Conservation (phyloP, 2,888 invertebrate genomes). For the Cephus rjabovi region DNA sequence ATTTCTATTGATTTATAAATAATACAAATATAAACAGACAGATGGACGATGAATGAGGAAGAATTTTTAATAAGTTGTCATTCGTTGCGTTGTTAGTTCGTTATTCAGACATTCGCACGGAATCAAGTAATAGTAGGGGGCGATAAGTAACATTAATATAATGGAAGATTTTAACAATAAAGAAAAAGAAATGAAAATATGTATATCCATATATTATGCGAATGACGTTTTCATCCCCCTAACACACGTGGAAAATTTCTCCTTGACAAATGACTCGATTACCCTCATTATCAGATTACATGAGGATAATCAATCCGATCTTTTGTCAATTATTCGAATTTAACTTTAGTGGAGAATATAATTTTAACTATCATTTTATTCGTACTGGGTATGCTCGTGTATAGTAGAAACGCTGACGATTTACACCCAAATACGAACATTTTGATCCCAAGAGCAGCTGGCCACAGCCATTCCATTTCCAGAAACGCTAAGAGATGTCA, state of each 20-base stretch:
- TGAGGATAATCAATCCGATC: neutral
- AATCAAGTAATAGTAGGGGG: neutral
- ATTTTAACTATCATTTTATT: neutral
- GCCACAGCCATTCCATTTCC: conserved; percentile 88
- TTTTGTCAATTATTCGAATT: neutral
- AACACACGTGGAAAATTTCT: neutral
- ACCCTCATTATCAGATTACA: neutral
- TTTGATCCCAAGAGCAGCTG: conserved; percentile 93
- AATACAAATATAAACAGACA: conserved; percentile 4
- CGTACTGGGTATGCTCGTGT: neutral
- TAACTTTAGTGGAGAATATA: neutral
- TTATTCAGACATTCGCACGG: neutral
- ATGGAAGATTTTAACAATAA: neutral
- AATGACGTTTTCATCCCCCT: neutral
- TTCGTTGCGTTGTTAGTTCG: neutral
- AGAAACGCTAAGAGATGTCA: conserved; percentile 86
- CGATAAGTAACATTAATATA: neutral
- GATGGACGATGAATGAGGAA: neutral
- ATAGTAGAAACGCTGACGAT: conserved; percentile 13
- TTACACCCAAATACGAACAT: conserved; percentile 89
- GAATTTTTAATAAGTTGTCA: neutral
- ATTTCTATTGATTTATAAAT: conserved; percentile 7
- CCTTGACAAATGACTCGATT: neutral
- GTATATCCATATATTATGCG: conserved; percentile 2
- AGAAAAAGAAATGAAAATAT: conserved; percentile 14